Base-by-base conservation (phyloP, 2,888 invertebrate genomes). In the Neoitamus cyanurus region DNA sequence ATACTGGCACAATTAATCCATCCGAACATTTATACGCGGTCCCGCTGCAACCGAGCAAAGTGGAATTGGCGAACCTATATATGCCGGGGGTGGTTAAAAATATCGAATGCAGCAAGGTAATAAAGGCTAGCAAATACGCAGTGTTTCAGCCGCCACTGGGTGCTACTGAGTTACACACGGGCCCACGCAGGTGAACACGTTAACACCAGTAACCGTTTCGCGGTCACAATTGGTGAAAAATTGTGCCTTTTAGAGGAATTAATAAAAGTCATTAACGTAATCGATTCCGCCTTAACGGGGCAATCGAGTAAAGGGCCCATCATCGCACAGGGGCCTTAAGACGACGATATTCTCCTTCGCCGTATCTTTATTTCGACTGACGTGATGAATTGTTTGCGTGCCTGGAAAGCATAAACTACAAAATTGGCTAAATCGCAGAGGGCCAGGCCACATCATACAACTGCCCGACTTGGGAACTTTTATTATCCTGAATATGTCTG, bases 341-440 rank as follows among this genome's bases (percentile, higher is more conserved):
- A 70, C 34, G n/a, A n/a, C 30, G n/a, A 30, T 70, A 2, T 28
- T 30, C 15, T 15, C 15, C 6, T n/a, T 70, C 0, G 70, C 1
- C n/a, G n/a, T 70, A 25, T 70, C 34, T 70, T 31, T 31, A 15
- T 70, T 70, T 70, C 70, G 58, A 58, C 58, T 58, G 25, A 7
- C 70, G 30, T 70, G 70, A 70, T 34, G 37, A 37, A 73, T 36
- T 36, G 73, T 70, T 70, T 70, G 70, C 70, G 31, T 70, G 70
- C 70, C 31, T n/a, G 15, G 31, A 30, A 73, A 73, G 15, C 37
- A 73, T 36, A 34, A 73, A 73, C 25, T 36, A 36, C 20, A 34
- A 73, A 73, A 73, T 36, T 73, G 37, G 34, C 20, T 73, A 36
- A 20, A 34, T 73, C 73, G 73, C 15, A 73, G 25, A 11, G n/a